These are phyloP conservation scores for Pheosia gnoma DNA, from an alignment of 2,888 invertebrate genomes.

Conservation along the genomic window DNA sequence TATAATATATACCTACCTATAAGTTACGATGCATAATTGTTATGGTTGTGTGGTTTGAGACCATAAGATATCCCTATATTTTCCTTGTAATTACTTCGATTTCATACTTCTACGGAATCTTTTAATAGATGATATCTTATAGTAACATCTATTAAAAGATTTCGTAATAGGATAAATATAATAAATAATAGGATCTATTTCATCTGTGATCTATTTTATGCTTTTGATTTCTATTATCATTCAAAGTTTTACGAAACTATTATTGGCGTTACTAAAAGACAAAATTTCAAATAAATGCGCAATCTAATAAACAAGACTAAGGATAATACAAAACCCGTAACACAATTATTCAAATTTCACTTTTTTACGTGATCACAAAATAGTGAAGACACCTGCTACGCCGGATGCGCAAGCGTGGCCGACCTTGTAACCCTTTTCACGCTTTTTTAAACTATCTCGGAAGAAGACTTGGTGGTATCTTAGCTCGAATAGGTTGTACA, in stretches of 20 bases:
- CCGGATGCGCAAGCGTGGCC: constrained; percentile 28
- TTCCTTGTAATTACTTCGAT: no score
- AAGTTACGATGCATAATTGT: neutral
- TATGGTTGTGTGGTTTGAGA: neutral
- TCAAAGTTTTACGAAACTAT: no score
- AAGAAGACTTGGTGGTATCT: constrained; percentile 36
- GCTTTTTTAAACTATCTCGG: constrained; percentile 32
- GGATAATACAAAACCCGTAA: neutral
- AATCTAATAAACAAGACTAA: neutral
- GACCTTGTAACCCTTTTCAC: constrained; percentile 35
- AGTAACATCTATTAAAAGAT: no score
- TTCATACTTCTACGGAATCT: no score
- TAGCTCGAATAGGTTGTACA: constrained; percentile 9
- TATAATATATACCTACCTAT: neutral
- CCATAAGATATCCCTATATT: no score
- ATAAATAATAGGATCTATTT: no score
- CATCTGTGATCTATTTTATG: no score
- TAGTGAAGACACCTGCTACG: constrained; percentile 28
- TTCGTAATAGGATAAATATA: no score
- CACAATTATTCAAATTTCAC: neutral
- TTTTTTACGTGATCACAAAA: neutral
- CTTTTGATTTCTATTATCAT: no score
- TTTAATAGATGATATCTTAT: no score
- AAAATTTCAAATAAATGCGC: no score
- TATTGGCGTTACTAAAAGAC: no score